Percentiles rank a stretch among this genome's conserved stretches.
phyloP scores from a whole-genome alignment of 2,797 vertebrate species.

The Sylvia borin region DNA sequence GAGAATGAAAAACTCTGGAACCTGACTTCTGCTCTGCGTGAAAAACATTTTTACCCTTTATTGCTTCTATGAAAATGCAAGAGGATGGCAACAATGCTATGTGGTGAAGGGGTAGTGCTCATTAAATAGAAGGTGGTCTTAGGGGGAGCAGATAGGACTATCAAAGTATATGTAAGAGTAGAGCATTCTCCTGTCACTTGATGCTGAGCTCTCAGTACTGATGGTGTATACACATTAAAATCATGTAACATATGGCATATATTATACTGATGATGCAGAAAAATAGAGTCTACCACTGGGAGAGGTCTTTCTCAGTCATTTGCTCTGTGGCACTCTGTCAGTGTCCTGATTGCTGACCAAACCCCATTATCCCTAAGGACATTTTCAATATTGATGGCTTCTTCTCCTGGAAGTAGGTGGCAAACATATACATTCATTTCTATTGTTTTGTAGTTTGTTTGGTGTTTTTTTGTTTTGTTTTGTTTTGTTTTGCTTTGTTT shows the following conservation, averaged over 20 bases:
- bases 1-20: background rate
- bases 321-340: background rate
- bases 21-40: background rate
- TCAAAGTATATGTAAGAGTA: background rate
- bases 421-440: background rate
- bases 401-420: background rate
- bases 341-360: background rate
- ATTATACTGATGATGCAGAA: background rate
- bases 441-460: accelerated
- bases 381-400: background rate
- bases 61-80: background rate
- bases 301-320: background rate
- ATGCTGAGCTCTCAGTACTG: background rate
- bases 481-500: too few relatives aligned
- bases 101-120: background rate
- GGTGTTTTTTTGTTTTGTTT: too few relatives aligned
- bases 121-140: background rate
- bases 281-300: background rate
- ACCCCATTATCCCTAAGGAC: background rate
- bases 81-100: background rate
- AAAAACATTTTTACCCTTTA: background rate
- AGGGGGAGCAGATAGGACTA: background rate
- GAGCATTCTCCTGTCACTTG: background rate
- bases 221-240: background rate
- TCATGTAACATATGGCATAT: background rate